Conservation (phyloP, 1,140 invertebrate species). For the Drosophila truncata region DNA sequence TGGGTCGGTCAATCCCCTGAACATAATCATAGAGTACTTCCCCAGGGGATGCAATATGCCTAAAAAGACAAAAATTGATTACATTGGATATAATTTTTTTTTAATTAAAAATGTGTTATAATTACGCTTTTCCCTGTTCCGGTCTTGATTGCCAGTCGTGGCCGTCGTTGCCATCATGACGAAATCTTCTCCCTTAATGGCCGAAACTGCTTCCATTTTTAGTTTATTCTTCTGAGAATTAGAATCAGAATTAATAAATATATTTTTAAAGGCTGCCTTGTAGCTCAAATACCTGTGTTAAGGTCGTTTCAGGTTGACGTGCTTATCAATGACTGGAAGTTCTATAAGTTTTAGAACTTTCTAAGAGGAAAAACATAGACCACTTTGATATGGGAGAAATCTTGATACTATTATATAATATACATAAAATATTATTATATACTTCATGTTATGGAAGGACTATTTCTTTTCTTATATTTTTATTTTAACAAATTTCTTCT, state of each 20-base stretch:
- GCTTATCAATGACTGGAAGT: neutral
- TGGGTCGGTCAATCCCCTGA: conserved; percentile 16
- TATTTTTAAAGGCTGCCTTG: neutral
- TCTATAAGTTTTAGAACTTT: neutral
- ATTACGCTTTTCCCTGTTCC: conserved; percentile 32
- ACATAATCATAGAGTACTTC: conserved; percentile 4
- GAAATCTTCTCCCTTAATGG: conserved; percentile 41
- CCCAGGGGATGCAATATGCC: conserved; percentile 8
- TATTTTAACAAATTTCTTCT: no score
- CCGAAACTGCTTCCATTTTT: conserved; percentile 50
- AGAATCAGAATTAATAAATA: neutral
- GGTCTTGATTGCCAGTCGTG: neutral
- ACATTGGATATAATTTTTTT: neutral
- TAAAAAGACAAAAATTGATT: neutral
- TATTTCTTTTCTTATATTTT: no score
- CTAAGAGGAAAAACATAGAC: no score
- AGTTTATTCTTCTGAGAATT: no score
- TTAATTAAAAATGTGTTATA: neutral
- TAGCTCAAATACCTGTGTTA: neutral
- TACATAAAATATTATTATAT: no score
- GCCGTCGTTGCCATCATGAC: conserved; percentile 44
- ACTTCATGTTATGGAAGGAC: no score
- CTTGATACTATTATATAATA: no score
- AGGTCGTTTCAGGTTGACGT: neutral
- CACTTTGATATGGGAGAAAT: no score